Evolutionary conservation across 1,140 invertebrate genomes (phyloP), one percentile per base, ranked within the genome.

Genomic region (Drosophila mojavensis): DNA sequence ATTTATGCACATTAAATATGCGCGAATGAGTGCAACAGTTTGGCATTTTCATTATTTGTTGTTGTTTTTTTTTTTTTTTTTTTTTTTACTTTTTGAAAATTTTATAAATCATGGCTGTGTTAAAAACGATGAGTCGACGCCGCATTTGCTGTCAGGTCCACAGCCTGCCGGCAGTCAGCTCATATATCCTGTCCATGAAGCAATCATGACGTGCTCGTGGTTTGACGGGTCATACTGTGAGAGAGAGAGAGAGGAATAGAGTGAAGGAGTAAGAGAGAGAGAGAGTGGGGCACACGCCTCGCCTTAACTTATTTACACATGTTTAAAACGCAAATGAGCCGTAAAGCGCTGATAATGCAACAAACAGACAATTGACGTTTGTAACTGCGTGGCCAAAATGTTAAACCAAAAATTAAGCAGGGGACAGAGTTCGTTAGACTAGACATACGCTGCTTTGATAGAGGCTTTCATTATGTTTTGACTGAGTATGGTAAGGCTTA

Each of bases 281-380:
- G 43, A 20, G 10, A 15, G 26, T 3, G 61, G 48, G 41, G 6
- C 24, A 11, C 6, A n/a, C 69, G 10, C 30, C 30, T 33, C 65
- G 65, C 63, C 81, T 70, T 59, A 63, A 64, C 81, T 66, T 88
- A 80, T 86, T 86, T 86, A 86, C 83, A 86, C 83, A 86, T 86
- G 83, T 86, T 83, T 78, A 77, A 82, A 86, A 88, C 76, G 79
- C 83, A 86, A 86, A 86, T 86, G 83, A 86, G 83, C 79, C 83
- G 83, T 82, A 88, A 86, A 86, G 65, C 79, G 73, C 76, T 75
- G 83, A 86, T 86, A 86, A 88, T 86, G 83, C 77, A 88, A 69
- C 79, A 83, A 79, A 88, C 68, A 79, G 83, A 79, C 83, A 86
- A 83, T 86, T 88, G 83, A 75, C 78, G 75, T 73, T 65, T 60